Evolutionary conservation across 2,113 vertebrate species (phyloP).

Genomic region (Ellobius talpinus): DNA sequence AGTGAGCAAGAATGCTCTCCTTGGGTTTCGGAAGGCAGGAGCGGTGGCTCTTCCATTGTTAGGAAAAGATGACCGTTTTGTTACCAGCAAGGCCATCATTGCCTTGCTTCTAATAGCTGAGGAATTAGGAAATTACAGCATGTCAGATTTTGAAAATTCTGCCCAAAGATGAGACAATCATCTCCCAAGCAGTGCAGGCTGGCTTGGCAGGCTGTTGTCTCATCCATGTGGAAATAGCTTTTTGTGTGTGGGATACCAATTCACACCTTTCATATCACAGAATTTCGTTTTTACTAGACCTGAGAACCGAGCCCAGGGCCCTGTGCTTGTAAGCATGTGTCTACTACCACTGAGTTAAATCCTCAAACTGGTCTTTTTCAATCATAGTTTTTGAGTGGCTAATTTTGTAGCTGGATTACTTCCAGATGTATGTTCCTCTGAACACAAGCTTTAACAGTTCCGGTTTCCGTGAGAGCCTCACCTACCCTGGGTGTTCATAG

Average conservation of each 20-base stretch:
- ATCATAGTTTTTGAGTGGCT: slow-evolving; percentile 10
- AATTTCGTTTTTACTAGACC: background rate
- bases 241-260: background rate
- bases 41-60: slow-evolving; percentile 47
- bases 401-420: slow-evolving; percentile 31
- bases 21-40: slow-evolving; percentile 69
- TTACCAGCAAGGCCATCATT: slow-evolving; percentile 3
- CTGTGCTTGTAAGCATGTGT: background rate
- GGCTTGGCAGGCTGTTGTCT: background rate
- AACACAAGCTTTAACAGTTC: background rate
- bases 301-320: background rate
- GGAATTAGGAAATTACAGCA: background rate
- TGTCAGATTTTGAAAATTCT: slow-evolving; percentile 59
- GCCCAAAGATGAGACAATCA: background rate
- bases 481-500: background rate
- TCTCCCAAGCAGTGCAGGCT: background rate
- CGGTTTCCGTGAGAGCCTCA: background rate
- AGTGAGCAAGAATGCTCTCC: slow-evolving; percentile 81
- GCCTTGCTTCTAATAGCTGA: background rate
- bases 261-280: background rate
- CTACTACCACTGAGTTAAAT: background rate
- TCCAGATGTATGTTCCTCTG: background rate
- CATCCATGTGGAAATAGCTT: background rate
- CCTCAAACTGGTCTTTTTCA: background rate
- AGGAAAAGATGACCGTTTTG: slow-evolving; percentile 60